phyloP scores from a whole-genome alignment of 2,797 vertebrate genomes.

The Squalus acanthias region DNA sequence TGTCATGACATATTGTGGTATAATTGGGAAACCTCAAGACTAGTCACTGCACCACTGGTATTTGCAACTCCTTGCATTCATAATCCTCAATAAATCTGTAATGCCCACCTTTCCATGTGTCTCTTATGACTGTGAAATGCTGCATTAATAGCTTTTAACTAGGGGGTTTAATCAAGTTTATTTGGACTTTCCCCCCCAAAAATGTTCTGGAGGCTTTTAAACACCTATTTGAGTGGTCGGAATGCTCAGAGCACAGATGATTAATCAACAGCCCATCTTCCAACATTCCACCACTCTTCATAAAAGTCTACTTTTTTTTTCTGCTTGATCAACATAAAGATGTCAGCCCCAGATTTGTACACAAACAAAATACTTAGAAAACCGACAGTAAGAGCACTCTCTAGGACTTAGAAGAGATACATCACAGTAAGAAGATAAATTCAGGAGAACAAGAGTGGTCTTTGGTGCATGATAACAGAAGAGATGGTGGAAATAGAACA shows the following conservation, averaged over 20 bases:
- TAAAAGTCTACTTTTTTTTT: not conserved
- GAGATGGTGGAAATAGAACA: conserved; percentile 23
- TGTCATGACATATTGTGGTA: not conserved
- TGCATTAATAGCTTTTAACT: not conserved
- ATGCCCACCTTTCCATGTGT: not conserved
- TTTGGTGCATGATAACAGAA: not conserved
- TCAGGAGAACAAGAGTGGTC: not conserved
- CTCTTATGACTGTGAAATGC: not conserved
- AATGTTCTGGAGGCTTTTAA: not conserved
- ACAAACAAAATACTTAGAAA: not conserved
- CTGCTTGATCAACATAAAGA: not conserved
- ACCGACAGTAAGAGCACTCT: not conserved
- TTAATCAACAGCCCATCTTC: not conserved
- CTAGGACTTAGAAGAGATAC: not conserved
- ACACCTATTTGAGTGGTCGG: no score
- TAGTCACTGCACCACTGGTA: not conserved
- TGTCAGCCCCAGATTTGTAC: not conserved
- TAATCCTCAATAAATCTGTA: not conserved
- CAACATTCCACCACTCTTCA: not conserved
- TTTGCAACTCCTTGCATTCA: not conserved
- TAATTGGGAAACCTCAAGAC: not conserved
- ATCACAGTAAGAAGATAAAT: not conserved
- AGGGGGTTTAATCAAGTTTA: not conserved
- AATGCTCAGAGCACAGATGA: not conserved
- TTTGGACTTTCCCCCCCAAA: not conserved